Evolutionary conservation across 2,797 vertebrate species (phyloP), one percentile per base, ranked within the genome.

Genomic region (Etheostoma perlongum): DNA sequence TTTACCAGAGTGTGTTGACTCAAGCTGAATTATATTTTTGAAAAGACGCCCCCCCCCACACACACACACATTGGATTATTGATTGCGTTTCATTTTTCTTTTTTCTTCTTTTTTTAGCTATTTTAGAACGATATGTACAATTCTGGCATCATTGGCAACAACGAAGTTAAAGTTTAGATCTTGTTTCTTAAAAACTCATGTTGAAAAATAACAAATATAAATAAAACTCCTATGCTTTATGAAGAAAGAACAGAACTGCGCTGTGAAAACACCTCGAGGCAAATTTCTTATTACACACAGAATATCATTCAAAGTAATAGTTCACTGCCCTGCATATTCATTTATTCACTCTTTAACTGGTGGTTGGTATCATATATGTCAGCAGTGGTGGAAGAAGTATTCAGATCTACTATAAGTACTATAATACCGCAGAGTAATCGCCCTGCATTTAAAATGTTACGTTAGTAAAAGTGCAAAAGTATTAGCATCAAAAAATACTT

Each of bases 1-100:
- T 79, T 78, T 14, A 30, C 18, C 54, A 14, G 2, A 23, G 67
- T 48, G 69, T 78, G 63, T 71, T 63, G 51, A 66, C 54, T 85
- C 40, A 1, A 61, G 16, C 4, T 46, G 19, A 21, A 33, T 36
- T 49, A 5, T 30, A 11, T 40, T 40, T 10, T 40, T 10, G 12
- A 12, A 11, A 40, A 11, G 36, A 40, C 21, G 21, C 21, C 21
- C 21, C 21, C 21, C 21, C 21, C 21, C 21, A 23, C 21, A 23
- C 21, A 23, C 21, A 23, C 21, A 23, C 15, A 7, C 2, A 16
- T 54, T 14, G 7, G 18, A 61, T 6, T 42, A 6, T 19, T 44
- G 6, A 14, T 13, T 72, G 6, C 18, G 23, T 19, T 76, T 53
- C 3, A 36, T 8, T 15, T 4, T 23, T 23, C 21, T 23, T 23